Conservation (phyloP, 2,113 vertebrate genomes). For the Cynoglossus semilaevis region DNA sequence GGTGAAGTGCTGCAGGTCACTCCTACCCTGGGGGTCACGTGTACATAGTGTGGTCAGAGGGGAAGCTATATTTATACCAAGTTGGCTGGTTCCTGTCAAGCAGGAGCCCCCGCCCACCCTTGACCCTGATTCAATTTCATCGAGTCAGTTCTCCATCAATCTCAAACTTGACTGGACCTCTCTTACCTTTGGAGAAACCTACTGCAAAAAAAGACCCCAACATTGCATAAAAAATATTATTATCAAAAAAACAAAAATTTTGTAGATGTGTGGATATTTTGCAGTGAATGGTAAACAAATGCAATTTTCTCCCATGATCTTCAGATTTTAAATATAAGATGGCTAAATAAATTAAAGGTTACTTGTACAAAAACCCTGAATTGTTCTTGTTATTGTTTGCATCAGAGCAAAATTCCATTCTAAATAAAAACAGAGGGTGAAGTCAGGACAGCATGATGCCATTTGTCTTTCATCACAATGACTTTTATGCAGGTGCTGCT, state of each 20-base stretch:
- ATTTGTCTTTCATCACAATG: conserved; percentile 7
- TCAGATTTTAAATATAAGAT: neutral
- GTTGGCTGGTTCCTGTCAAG: conserved; percentile 32
- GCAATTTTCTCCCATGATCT: neutral
- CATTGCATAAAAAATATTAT: conserved; percentile 2
- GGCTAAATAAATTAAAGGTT: neutral
- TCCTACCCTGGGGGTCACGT: conserved; percentile 29
- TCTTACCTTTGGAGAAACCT: conserved; percentile 12
- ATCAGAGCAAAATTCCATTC: neutral
- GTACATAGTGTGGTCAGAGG: conserved; percentile 35
- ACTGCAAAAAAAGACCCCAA: neutral
- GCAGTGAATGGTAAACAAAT: neutral
- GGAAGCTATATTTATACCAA: conserved; percentile 65
- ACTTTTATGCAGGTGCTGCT: conserved; percentile 25
- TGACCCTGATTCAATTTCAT: conserved; percentile 63
- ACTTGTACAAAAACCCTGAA: neutral
- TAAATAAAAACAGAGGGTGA: neutral
- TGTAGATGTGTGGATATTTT: too few species aligned
- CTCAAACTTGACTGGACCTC: conserved; percentile 10
- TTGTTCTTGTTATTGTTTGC: neutral
- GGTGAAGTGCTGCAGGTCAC: conserved; percentile 31
- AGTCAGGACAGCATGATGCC: neutral
- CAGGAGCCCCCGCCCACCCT: conserved; percentile 25
- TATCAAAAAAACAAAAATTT: neutral
- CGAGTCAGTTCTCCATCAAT: conserved; percentile 51